These are phyloP conservation scores for Temnothorax curvispinosus DNA, from an alignment of 1,140 invertebrate species.

Conservation along the genomic window DNA sequence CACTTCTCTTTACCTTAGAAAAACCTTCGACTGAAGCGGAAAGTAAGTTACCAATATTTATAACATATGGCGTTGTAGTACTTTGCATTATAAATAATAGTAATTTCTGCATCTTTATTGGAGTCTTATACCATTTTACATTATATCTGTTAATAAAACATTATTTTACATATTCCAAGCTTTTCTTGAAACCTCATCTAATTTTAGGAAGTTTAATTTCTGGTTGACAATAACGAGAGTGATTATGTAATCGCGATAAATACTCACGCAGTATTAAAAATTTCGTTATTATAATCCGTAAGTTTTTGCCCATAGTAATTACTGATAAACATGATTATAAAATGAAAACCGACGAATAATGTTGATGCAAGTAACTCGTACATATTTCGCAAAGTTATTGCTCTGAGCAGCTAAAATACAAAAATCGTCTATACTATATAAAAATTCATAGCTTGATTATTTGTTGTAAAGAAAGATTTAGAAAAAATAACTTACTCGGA, in stretches of 20 bases:
- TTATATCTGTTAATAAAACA: slow-evolving; percentile 15
- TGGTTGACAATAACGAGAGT: background rate
- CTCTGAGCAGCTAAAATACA: slow-evolving; percentile 2
- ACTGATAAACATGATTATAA: background rate
- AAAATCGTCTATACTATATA: background rate
- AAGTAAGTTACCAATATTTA: background rate
- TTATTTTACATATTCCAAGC: background rate
- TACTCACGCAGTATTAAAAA: slow-evolving; percentile 32
- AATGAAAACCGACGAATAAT: background rate
- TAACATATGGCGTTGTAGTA: background rate
- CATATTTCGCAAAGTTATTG: background rate
- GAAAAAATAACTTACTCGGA: background rate
- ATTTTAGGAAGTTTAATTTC: background rate
- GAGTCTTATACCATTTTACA: background rate
- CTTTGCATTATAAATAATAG: slow-evolving; percentile 29
- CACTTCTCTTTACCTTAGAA: background rate
- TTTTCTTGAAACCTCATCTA: background rate
- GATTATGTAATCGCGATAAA: background rate
- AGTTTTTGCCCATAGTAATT: slow-evolving; percentile 33
- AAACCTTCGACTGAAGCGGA: slow-evolving; percentile 28
- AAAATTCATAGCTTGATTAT: background rate
- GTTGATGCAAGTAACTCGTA: background rate
- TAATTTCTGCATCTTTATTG: background rate
- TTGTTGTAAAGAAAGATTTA: background rate
- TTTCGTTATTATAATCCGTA: slow-evolving; percentile 8